These are phyloP conservation scores for Vultur gryphus DNA, from an alignment of 2,797 vertebrate species.

Conservation along the genomic window DNA sequence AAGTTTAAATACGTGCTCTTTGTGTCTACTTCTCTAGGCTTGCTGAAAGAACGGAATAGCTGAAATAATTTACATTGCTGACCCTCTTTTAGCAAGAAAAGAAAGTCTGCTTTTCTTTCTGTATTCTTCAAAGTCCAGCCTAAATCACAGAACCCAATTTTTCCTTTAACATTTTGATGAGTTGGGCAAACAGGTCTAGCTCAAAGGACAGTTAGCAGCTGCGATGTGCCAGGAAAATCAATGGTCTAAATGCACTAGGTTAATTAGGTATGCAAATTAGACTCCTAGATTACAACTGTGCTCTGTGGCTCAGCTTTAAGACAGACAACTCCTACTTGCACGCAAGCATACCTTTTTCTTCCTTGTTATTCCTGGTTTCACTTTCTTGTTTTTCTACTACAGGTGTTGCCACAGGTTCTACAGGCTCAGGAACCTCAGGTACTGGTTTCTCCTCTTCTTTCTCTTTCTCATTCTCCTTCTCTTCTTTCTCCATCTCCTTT, in stretches of 20 bases:
- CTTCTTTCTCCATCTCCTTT: constrained; percentile 4
- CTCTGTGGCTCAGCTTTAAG: not conserved
- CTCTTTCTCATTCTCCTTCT: constrained; percentile 16
- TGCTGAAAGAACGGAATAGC: not conserved
- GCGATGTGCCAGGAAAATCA: not conserved
- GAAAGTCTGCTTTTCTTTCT: not conserved
- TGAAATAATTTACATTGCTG: not conserved
- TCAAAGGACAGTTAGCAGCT: not conserved
- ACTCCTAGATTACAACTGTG: not conserved
- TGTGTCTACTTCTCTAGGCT: not conserved
- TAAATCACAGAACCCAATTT: not conserved
- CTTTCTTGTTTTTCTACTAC: constrained; percentile 65
- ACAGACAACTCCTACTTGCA: not conserved
- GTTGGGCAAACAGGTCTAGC: not conserved
- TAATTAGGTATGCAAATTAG: not conserved
- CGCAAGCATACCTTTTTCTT: constrained; percentile 57
- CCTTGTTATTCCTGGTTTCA: constrained; percentile 67
- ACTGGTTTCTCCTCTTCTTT: constrained; percentile 36
- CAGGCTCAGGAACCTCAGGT: constrained; percentile 54
- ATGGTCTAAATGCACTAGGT: not conserved
- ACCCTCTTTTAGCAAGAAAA: not conserved
- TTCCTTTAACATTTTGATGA: not conserved
- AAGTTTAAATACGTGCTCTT: not conserved
- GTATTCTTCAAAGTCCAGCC: not conserved
- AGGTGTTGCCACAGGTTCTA: constrained; percentile 53